phyloP scores from a whole-genome alignment of 2,113 vertebrate genomes.

The Pluvianellus socialis region DNA sequence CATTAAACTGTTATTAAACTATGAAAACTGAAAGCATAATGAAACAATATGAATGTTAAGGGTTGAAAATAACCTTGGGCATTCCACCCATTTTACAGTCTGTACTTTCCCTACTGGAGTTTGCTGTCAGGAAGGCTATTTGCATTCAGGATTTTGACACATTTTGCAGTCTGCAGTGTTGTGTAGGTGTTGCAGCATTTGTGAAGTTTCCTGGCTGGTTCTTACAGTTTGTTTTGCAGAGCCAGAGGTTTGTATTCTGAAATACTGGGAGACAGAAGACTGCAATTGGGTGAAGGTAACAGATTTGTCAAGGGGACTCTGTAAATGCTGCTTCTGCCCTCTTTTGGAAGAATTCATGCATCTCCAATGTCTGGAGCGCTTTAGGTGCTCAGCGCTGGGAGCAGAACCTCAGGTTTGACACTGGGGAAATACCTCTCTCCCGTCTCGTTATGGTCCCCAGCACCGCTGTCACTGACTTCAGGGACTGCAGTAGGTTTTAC shows the following conservation, averaged over 20 bases:
- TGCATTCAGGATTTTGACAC: neutral
- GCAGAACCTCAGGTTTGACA: neutral
- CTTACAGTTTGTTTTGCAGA: neutral
- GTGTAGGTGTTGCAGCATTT: neutral
- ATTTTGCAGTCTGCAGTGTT: neutral
- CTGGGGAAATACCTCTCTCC: neutral
- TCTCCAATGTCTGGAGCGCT: neutral
- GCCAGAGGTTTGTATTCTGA: slow-evolving; percentile 1
- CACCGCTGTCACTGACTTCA: neutral
- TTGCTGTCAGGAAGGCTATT: neutral
- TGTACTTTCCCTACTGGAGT: neutral
- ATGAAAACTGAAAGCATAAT: neutral
- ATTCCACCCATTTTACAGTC: neutral
- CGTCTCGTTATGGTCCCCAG: neutral
- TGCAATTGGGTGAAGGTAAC: neutral
- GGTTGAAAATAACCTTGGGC: neutral
- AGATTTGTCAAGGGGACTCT: slow-evolving; percentile 25
- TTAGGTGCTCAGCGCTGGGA: neutral
- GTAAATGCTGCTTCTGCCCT: slow-evolving; percentile 72
- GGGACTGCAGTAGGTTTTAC: neutral
- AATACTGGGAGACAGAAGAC: neutral
- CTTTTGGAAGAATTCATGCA: slow-evolving; percentile 66
- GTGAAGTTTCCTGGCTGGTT: neutral
- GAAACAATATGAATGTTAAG: neutral
- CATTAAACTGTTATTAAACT: neutral